Percentiles rank a stretch among this genome's conserved stretches.
Conservation (phyloP, 1,140 invertebrate genomes). For the Orius insidiosus region DNA sequence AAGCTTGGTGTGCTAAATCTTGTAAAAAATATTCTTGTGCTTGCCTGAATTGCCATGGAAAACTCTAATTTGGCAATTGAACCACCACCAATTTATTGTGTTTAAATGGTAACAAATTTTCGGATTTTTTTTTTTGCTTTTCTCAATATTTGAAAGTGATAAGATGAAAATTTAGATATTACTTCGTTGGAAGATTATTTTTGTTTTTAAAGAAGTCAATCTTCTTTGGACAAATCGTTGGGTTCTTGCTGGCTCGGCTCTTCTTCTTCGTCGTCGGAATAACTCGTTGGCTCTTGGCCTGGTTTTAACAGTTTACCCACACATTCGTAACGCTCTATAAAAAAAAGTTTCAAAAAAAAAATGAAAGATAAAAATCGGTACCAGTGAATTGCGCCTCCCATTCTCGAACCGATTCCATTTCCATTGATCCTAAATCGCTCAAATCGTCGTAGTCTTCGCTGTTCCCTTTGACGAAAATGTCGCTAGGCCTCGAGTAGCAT, state of each 20-base stretch:
- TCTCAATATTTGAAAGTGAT: too few species aligned
- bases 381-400: constrained; percentile 96
- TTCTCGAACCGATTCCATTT: constrained; percentile 77
- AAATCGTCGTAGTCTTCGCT: constrained; percentile 88
- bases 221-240: too few species aligned
- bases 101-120: too few species aligned
- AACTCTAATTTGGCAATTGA: too few species aligned
- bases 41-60: too few species aligned
- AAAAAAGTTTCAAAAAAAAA: constrained; percentile 15
- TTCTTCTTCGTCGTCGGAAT: constrained; percentile 80
- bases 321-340: constrained; percentile 84
- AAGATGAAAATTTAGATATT: too few species aligned
- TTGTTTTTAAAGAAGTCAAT: too few species aligned
- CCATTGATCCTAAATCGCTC: constrained; percentile 71
- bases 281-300: constrained; percentile 76
- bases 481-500: constrained; percentile 85
- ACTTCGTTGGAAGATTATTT: too few species aligned
- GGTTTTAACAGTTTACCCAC: constrained; percentile 82
- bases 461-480: constrained; percentile 74
- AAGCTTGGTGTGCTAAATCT: too few species aligned
- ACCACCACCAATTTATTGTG: too few species aligned
- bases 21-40: too few species aligned
- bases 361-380: constrained; percentile 26
- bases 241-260: constrained; percentile 30
- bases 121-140: too few species aligned